Conservation (phyloP, 2,888 invertebrate species). For the Ophion obscuratus region DNA sequence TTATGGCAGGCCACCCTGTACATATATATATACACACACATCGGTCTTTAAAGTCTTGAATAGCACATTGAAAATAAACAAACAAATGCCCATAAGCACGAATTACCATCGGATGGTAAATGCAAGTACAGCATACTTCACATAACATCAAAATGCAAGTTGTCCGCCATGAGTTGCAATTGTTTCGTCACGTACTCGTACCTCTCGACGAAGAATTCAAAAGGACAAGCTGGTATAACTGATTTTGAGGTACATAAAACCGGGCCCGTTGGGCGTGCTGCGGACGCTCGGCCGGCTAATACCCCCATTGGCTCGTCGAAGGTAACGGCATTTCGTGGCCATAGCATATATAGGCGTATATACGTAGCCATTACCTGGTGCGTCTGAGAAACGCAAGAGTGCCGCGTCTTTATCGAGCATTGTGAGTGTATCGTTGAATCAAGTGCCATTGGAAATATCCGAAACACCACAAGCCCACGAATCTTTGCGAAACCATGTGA, state of each 20-base stretch:
- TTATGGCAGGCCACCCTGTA: too few species aligned
- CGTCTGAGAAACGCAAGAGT: slow-evolving; percentile 58
- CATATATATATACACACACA: too few species aligned
- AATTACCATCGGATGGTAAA: slow-evolving; percentile 10
- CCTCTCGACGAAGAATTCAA: slow-evolving; percentile 16
- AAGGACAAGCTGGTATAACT: slow-evolving; percentile 19
- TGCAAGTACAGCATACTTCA: background rate
- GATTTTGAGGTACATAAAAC: slow-evolving; percentile 56
- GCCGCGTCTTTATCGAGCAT: slow-evolving; percentile 40
- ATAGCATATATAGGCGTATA: slow-evolving; percentile 55
- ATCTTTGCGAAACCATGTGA: slow-evolving; percentile 7
- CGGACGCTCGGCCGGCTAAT: slow-evolving; percentile 68
- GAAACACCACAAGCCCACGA: background rate
- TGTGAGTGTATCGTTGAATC: slow-evolving; percentile 22
- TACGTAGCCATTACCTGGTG: slow-evolving; percentile 55
- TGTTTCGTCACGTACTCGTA: slow-evolving; percentile 36
- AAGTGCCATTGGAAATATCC: slow-evolving; percentile 14
- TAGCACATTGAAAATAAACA: background rate
- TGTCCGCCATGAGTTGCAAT: background rate
- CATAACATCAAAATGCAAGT: background rate
- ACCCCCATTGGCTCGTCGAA: slow-evolving; percentile 74
- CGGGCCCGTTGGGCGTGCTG: slow-evolving; percentile 32
- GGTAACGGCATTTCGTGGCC: slow-evolving; percentile 75
- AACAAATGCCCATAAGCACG: background rate
- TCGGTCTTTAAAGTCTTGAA: too few species aligned